A percentile compares a stretch with the other conserved stretches of the same genome.
phyloP scores from a whole-genome alignment of 1,140 invertebrate genomes.

The Drosophila sucinea region DNA sequence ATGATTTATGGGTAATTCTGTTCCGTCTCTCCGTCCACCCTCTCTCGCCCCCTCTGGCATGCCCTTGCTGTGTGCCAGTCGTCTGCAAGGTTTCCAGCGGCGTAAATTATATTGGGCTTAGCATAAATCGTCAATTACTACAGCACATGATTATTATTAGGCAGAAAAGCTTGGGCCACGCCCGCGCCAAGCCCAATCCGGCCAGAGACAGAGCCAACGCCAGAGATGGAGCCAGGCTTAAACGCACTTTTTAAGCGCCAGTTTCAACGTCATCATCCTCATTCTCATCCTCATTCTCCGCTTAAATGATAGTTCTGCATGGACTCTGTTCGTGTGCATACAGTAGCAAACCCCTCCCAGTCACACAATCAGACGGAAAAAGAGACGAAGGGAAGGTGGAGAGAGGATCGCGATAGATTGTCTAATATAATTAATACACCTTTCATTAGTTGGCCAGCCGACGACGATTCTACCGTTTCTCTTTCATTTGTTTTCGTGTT shows the following conservation, averaged over 20 bases:
- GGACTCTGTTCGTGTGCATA: slow-evolving; percentile 27
- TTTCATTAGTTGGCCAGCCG: slow-evolving; percentile 49
- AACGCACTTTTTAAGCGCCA: slow-evolving; percentile 72
- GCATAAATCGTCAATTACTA: slow-evolving; percentile 80
- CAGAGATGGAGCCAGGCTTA: slow-evolving; percentile 27
- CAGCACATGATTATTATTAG: slow-evolving; percentile 80
- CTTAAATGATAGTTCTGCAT: slow-evolving; percentile 54
- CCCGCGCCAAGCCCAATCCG: slow-evolving; percentile 76
- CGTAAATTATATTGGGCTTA: slow-evolving; percentile 80
- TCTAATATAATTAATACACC: slow-evolving; percentile 77
- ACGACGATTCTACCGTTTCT: slow-evolving; percentile 20
- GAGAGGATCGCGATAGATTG: slow-evolving; percentile 44
- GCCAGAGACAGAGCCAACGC: slow-evolving; percentile 45
- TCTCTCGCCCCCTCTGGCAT: neutral
- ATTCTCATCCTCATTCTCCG: slow-evolving; percentile 30
- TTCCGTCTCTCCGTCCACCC: slow-evolving; percentile 13
- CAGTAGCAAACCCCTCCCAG: slow-evolving; percentile 22
- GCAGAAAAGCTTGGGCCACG: slow-evolving; percentile 61
- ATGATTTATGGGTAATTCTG: slow-evolving; percentile 66
- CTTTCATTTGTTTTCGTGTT: slow-evolving; percentile 27
- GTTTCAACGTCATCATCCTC: slow-evolving; percentile 52
- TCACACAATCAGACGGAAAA: neutral
- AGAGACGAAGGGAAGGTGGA: neutral
- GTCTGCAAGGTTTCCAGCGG: slow-evolving; percentile 66
- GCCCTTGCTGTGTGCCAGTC: slow-evolving; percentile 45